phyloP scores from a whole-genome alignment of 2,113 vertebrate genomes.

The Andinoacara biseriatus region DNA sequence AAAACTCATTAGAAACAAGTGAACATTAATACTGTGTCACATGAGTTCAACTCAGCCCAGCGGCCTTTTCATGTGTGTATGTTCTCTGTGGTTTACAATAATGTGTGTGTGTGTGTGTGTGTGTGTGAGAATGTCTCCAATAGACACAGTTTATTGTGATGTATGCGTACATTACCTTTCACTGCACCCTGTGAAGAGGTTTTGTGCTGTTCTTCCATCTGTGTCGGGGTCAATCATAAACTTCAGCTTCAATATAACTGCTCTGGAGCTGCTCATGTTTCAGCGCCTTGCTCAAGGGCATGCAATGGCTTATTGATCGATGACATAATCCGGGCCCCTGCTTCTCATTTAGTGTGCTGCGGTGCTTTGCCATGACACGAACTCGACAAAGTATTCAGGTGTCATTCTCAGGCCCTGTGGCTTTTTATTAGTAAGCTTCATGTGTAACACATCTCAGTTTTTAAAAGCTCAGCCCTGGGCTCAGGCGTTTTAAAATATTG shows the following conservation, averaged over 20 bases:
- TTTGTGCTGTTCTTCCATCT: not conserved
- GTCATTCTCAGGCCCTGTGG: not conserved
- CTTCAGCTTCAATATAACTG: not conserved
- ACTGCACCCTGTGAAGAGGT: not conserved
- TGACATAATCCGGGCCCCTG: too few species aligned
- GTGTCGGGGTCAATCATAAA: not conserved
- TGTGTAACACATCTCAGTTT: fast-evolving
- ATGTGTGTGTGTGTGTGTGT: not conserved
- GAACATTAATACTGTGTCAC: slow-evolving; percentile 43
- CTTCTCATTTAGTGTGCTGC: not conserved
- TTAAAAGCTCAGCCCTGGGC: not conserved
- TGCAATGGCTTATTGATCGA: not conserved
- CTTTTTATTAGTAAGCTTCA: not conserved
- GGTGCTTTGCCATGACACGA: not conserved
- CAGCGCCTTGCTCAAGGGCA: not conserved
- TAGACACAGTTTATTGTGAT: not conserved
- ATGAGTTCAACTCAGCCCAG: slow-evolving; percentile 1
- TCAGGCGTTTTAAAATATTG: not conserved
- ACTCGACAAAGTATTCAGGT: not conserved
- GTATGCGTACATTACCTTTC: not conserved
- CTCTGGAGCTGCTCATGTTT: not conserved
- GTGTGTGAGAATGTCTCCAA: not conserved
- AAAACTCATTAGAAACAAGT: slow-evolving; percentile 57
- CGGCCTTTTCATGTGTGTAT: not conserved
- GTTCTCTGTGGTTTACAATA: not conserved